Percentiles rank a stretch among this genome's conserved stretches.
Conservation (phyloP, 2,797 vertebrate species). For the Etheostoma nigrum region DNA sequence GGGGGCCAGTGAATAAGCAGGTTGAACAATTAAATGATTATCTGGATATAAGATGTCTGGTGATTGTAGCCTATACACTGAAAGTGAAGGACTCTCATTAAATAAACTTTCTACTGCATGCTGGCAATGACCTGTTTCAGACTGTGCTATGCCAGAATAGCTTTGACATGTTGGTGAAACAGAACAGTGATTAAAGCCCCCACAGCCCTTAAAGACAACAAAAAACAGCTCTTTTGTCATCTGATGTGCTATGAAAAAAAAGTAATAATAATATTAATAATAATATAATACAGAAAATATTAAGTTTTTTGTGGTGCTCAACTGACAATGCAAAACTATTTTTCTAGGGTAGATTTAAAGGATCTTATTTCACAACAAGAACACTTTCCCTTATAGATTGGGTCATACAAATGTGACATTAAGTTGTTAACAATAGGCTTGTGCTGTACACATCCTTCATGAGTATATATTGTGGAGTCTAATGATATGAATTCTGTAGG, state of each 20-base stretch:
- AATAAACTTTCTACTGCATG: not conserved
- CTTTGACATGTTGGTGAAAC: not conserved
- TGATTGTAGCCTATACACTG: not conserved
- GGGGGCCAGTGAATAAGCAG: not conserved
- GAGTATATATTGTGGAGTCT: not conserved
- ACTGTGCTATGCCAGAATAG: not conserved
- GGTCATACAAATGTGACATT: constrained; percentile 62
- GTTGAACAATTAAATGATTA: no score
- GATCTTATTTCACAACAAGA: not conserved
- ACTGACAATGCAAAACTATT: not conserved
- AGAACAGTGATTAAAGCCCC: not conserved
- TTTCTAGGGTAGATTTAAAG: not conserved
- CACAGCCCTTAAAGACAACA: not conserved
- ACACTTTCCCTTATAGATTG: constrained; percentile 50
- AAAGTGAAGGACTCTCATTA: not conserved
- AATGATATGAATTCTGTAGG: not conserved
- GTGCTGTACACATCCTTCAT: not conserved
- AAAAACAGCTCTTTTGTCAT: not conserved
- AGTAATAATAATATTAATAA: no score
- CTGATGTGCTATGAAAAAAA: not conserved
- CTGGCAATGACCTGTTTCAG: not conserved
- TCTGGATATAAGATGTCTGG: not conserved
- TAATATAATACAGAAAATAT: no score
- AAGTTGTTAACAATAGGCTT: constrained; percentile 2
- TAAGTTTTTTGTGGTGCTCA: not conserved